phyloP scores from a whole-genome alignment of 2,113 vertebrate genomes.

The Pachyramphus minor region DNA sequence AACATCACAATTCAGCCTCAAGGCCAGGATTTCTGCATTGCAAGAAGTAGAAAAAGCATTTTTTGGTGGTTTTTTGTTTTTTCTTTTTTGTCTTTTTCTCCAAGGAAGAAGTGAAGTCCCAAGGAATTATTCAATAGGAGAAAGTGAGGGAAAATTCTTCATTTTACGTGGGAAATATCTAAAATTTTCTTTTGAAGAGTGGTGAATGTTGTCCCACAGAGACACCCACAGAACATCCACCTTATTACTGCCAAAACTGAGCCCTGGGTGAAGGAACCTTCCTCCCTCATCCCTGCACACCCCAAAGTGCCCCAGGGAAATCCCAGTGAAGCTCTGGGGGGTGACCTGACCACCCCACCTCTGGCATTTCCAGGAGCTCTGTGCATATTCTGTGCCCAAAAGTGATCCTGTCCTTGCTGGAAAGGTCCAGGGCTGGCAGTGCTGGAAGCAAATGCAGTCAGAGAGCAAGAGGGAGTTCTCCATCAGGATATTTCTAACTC shows the following conservation, averaged over 20 bases:
- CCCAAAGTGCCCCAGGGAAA: background rate
- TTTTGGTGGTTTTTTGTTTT: background rate
- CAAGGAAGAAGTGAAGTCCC: background rate
- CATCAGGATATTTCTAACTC: background rate
- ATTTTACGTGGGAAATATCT: background rate
- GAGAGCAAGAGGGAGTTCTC: background rate
- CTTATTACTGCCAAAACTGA: background rate
- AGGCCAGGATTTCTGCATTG: background rate
- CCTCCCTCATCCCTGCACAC: background rate
- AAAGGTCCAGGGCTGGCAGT: background rate
- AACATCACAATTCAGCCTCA: background rate
- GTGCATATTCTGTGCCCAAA: background rate
- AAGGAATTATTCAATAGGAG: background rate
- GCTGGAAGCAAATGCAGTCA: background rate
- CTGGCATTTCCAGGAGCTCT: background rate
- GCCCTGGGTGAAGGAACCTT: background rate
- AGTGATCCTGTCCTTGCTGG: background rate
- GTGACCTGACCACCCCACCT: background rate
- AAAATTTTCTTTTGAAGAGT: background rate
- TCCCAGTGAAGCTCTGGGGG: background rate
- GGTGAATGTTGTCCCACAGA: background rate
- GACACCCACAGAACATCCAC: accelerated
- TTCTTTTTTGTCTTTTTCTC: background rate
- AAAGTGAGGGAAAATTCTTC: background rate
- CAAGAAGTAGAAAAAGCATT: background rate